Conservation (phyloP, 2,888 invertebrate species). For the Pseudococcus viburni region DNA sequence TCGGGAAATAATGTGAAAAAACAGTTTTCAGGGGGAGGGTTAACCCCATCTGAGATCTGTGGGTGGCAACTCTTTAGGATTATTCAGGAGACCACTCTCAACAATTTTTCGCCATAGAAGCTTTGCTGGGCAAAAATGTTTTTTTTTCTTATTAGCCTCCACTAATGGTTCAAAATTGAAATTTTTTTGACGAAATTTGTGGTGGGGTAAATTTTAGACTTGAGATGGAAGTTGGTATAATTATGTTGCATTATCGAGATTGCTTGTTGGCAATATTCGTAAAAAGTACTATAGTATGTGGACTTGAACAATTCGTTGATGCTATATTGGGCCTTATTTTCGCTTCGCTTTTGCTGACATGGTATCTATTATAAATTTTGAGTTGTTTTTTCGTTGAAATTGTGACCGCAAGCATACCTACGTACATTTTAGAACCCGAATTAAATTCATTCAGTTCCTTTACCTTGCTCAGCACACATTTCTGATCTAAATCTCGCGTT, state of each 20-base stretch:
- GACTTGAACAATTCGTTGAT: background rate
- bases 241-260: background rate
- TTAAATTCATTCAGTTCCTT: slow-evolving; percentile 33
- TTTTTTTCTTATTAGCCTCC: too few relatives aligned
- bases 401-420: background rate
- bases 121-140: too few relatives aligned
- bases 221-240: background rate
- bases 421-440: background rate
- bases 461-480: background rate
- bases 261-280: background rate
- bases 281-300: background rate
- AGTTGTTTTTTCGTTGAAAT: background rate
- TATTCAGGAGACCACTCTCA: too few relatives aligned
- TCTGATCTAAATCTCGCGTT: background rate
- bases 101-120: too few relatives aligned
- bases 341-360: slow-evolving; percentile 63
- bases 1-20: too few relatives aligned
- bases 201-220: background rate
- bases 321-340: slow-evolving; percentile 58
- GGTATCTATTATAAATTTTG: slow-evolving; percentile 44
- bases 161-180: too few relatives aligned
- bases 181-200: background rate
- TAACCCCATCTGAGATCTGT: too few relatives aligned
- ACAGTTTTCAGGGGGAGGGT: too few relatives aligned
- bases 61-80: too few relatives aligned